Percentiles rank a stretch among this genome's conserved stretches.
Conservation (phyloP, 1,140 invertebrate species). For the Nylanderia fulva region DNA sequence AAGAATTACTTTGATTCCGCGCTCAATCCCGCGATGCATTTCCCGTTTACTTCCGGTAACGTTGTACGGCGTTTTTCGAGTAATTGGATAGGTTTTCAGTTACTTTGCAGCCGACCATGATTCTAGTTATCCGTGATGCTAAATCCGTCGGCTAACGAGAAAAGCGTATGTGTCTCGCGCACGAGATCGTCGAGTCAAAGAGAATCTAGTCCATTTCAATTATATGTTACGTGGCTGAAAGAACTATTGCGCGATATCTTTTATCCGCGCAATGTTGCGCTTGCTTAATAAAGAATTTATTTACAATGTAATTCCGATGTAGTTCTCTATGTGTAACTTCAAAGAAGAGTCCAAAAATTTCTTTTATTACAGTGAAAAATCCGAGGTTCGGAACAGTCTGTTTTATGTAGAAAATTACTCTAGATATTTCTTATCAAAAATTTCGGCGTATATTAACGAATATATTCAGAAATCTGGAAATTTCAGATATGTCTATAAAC, state of each 20-base stretch:
- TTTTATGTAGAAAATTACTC: neutral
- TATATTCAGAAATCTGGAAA: neutral
- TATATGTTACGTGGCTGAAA: constrained; percentile 23
- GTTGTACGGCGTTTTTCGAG: neutral
- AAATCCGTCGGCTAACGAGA: constrained; percentile 12
- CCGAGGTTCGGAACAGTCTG: neutral
- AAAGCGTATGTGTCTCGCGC: neutral
- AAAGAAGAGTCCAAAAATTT: constrained; percentile 1
- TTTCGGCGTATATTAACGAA: neutral
- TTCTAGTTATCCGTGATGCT: neutral
- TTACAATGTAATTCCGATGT: constrained; percentile 6
- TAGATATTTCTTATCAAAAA: neutral
- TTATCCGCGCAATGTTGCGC: neutral
- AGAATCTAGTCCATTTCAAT: constrained; percentile 32
- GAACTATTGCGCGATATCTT: neutral
- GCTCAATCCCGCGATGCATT: neutral
- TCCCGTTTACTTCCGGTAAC: neutral
- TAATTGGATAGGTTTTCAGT: constrained; percentile 37
- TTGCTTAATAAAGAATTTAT: constrained; percentile 5
- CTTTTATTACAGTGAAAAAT: neutral
- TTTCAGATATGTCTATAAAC: neutral
- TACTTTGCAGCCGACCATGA: neutral
- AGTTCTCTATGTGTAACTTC: neutral
- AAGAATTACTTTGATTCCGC: neutral
- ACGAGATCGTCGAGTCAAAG: constrained; percentile 28